Conservation (phyloP, 1,140 invertebrate species). For the Caenorhabditis elegans region WBcel235 BX284602.5:11587001-11587500, state of each 20-base stretch:
- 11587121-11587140: not conserved
- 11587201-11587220: not conserved
- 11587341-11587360: no score
- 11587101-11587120: not conserved
- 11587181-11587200: not conserved
- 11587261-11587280: constrained; percentile 4
- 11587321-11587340: no score
- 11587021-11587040: not conserved
- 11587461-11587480: no score
- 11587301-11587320: no score
- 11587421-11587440: no score
- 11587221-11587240: constrained; percentile 10
- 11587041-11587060: not conserved
- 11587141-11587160: not conserved
- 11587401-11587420: no score
- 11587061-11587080: not conserved
- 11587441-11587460: no score
- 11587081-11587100: not conserved
- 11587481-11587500: no score
- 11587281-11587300: no score
- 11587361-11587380: no score
- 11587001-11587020: not conserved
- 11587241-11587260: constrained; percentile 20
- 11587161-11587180: not conserved
- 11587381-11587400: no score